Base-by-base conservation (phyloP, 2,797 vertebrate species). In the Phrynocephalus forsythii region DNA sequence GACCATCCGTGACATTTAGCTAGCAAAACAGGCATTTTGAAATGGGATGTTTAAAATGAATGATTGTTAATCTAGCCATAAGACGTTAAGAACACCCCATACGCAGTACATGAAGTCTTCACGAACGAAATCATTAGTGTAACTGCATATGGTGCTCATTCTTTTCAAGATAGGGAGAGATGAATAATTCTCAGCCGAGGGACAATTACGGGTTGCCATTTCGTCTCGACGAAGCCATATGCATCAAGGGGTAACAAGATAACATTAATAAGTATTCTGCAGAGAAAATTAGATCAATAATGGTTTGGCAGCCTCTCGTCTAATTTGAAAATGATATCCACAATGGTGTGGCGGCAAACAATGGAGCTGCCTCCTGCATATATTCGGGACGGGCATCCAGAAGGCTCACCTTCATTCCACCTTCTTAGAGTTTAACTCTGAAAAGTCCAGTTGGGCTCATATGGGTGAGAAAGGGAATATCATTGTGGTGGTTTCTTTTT, bases 101-200 rank as follows among this genome's bases (percentile, higher is more conserved):
- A 91, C 86, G 85, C 84, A 91, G 93, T 91, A 89, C 92, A 93
- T 76, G 89, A 94, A 78, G 88, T 90, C 93, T 94, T 94, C 94
- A 94, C 92, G 95, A 95, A 96, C 91, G 93, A 96, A 94, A 76
- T 93, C 92, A 90, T 97, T 95, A 96, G 92, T 83, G 91, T 92
- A 95, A 94, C 93, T 6, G 81, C 95, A 86, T 91, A 83, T 5
- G 68, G 90, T 92, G 86, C 92, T 94, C 88, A 44, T 91, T 93
- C 91, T 89, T 95, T 81, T 93, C 90, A 91, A 91, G 93, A 93
- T 93, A 67, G 94, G 94, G 94, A 94, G 86, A 80, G 66, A 85
- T 94, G 93, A 96, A 90, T 94, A 94, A 95, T 95, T 88, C 92
- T 91, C 91, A 95, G 88, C 60, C 94, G 93, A 86, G 92, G 92